A percentile compares a stretch with the other conserved stretches of the same genome.
These are phyloP conservation scores for Netelia fuscicornis DNA, from an alignment of 2,888 invertebrate species.

Conservation along the genomic window DNA sequence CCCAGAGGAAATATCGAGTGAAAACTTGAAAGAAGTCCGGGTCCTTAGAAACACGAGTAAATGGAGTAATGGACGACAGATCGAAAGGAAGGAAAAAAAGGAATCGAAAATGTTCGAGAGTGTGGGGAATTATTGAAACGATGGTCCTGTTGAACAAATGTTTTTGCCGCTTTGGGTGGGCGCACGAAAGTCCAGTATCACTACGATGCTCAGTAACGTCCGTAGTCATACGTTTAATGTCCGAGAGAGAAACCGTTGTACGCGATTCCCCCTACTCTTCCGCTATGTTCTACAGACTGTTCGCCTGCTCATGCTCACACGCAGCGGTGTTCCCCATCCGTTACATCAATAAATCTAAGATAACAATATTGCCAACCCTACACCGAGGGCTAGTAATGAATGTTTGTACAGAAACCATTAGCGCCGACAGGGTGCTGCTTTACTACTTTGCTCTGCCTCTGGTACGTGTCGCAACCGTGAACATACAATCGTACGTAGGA, in stretches of 20 bases:
- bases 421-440: slow-evolving; percentile 76
- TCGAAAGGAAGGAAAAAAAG: background rate
- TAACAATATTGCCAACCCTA: slow-evolving; percentile 83
- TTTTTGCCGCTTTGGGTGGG: background rate
- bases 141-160: slow-evolving; percentile 2
- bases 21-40: too few relatives aligned
- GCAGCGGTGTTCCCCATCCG: slow-evolving; percentile 83
- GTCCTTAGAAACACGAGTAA: too few relatives aligned
- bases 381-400: slow-evolving; percentile 81
- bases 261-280: slow-evolving; percentile 51
- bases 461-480: slow-evolving; percentile 53
- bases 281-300: slow-evolving; percentile 64
- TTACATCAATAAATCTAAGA: slow-evolving; percentile 85
- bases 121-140: background rate
- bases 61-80: too few relatives aligned
- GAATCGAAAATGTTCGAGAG: slow-evolving; percentile 1
- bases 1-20: too few relatives aligned
- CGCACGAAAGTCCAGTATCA: slow-evolving; percentile 21
- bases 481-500: slow-evolving; percentile 52
- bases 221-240: slow-evolving; percentile 77
- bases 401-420: slow-evolving; percentile 84
- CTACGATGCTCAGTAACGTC: slow-evolving; percentile 37
- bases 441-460: slow-evolving; percentile 56
- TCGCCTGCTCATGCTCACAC: slow-evolving; percentile 72
- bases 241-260: slow-evolving; percentile 72